Percentiles rank a stretch among this genome's conserved stretches.
These are phyloP conservation scores for Xylota segnis DNA, from an alignment of 2,888 invertebrate species.

Conservation along the genomic window DNA sequence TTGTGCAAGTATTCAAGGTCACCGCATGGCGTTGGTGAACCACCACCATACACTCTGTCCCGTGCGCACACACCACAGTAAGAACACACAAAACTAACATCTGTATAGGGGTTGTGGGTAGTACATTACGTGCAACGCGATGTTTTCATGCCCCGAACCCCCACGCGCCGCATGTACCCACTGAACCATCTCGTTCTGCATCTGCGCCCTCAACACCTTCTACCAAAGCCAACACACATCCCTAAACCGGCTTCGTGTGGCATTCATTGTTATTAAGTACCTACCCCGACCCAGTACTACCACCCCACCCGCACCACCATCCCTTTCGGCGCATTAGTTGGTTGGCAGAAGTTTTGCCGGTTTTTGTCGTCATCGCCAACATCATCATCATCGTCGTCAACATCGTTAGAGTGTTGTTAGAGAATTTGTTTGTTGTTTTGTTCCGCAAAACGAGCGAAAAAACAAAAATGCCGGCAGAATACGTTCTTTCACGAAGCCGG, in stretches of 20 bases:
- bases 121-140: slow-evolving; percentile 28
- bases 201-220: slow-evolving; percentile 58
- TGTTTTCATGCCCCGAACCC: not conserved
- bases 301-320: slow-evolving; percentile 23
- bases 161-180: not conserved
- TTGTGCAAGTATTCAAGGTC: slow-evolving; percentile 73
- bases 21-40: slow-evolving; percentile 52
- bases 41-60: slow-evolving; percentile 9
- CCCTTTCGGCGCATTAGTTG: slow-evolving; percentile 14
- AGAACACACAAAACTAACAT: not conserved
- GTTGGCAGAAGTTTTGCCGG: slow-evolving; percentile 60
- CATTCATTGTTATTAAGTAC: slow-evolving; percentile 38
- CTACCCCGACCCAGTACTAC: slow-evolving; percentile 1
- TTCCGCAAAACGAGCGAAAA: slow-evolving; percentile 13
- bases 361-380: slow-evolving; percentile 57
- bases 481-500: slow-evolving; percentile 67
- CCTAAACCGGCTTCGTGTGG: slow-evolving; percentile 41
- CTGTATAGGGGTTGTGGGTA: slow-evolving; percentile 57
- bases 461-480: slow-evolving; percentile 54
- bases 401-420: slow-evolving; percentile 58
- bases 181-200: slow-evolving; percentile 45
- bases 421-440: slow-evolving; percentile 60
- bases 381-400: slow-evolving; percentile 34
- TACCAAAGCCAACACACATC: slow-evolving; percentile 23
- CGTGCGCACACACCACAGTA: slow-evolving; percentile 17